Base-by-base conservation (phyloP, 2,113 vertebrate genomes). In the Tretioscincus oriximinensis region DNA sequence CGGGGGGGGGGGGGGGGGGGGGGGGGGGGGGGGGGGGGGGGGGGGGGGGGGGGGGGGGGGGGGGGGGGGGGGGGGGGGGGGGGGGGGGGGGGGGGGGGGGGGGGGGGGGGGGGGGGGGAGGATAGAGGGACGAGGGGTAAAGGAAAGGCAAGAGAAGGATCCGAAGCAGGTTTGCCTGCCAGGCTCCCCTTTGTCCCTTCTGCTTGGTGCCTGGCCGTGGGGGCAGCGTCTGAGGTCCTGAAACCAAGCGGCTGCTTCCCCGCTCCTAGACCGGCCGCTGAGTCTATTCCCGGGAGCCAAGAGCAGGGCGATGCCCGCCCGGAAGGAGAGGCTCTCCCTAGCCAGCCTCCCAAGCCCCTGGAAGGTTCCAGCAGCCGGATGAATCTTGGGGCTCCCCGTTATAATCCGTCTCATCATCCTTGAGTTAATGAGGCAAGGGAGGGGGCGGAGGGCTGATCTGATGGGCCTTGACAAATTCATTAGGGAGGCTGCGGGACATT, bases 401-500 rank as follows among this genome's bases (percentile, higher is more conserved):
- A 93, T 94, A 95, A 95, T 93, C 92, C 93, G 88, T 88, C 95
- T 95, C 94, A 93, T 95, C 94, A 93, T 95, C 94, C 95, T 95
- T 93, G 94, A 95, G 94, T 96, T 96, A 96, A 96, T 95, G 95
- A 96, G 94, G 93, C 94, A 88, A 88, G 92, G 90, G 94, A 90
- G 92, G 88, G 93, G 91, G 92, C 87, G 49, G 54, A 18, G 54
- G 92, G 92, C 87, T 90, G 94, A 93, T 94, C 94, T 93, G 93
- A 92, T 94, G 93, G 92, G 86, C 92, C 94, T 93, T 95, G 95
- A 95, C 94, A 95, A 93, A 96, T 95, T 95, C 95, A 95, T 95
- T 96, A 96, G 93, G 94, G 93, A 96, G 94, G 93, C 93, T 89
- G 93, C 93, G 90, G 94, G 95, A 94, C 94, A 82, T 95, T 95